phyloP scores from a whole-genome alignment of 2,888 invertebrate species.

The Drosophila glabriapex region DNA sequence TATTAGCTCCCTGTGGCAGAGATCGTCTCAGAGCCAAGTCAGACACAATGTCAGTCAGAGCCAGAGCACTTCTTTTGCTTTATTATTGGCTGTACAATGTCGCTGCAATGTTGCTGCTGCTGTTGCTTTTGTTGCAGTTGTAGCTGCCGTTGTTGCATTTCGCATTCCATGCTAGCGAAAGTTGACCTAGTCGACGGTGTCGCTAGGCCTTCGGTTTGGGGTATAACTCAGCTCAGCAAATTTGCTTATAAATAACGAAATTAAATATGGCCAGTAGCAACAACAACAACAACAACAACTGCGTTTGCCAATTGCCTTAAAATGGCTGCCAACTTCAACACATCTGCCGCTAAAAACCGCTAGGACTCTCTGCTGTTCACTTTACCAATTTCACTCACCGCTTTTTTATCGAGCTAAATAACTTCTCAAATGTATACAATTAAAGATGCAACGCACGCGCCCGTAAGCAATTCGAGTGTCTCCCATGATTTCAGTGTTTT shows the following conservation, averaged over 20 bases:
- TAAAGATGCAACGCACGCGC: conserved; percentile 79
- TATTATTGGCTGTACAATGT: conserved; percentile 79
- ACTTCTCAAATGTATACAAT: conserved; percentile 68
- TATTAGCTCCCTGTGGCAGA: conserved; percentile 75
- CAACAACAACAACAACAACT: conserved; percentile 16
- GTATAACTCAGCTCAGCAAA: conserved; percentile 72
- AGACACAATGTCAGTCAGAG: conserved; percentile 78
- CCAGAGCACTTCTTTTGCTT: conserved; percentile 80
- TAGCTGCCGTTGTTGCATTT: conserved; percentile 65
- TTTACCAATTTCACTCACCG: conserved; percentile 24
- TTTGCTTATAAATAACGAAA: conserved; percentile 81
- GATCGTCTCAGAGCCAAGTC: conserved; percentile 51
- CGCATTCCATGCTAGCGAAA: conserved; percentile 83
- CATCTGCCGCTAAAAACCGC: conserved; percentile 56
- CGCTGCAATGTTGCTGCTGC: conserved; percentile 30
- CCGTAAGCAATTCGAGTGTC: conserved; percentile 48
- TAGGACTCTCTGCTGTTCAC: conserved; percentile 32
- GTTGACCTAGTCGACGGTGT: conserved; percentile 83
- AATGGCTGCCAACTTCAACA: conserved; percentile 68
- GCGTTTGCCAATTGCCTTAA: conserved; percentile 55
- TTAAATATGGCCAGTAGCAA: conserved; percentile 77
- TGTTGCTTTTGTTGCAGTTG: conserved; percentile 44
- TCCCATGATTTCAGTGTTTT: conserved; percentile 53
- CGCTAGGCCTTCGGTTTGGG: conserved; percentile 64
- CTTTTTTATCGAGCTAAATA: conserved; percentile 57